These are phyloP conservation scores for Nixonia krombeini DNA, from an alignment of 1,140 invertebrate genomes.

Conservation along the genomic window DNA sequence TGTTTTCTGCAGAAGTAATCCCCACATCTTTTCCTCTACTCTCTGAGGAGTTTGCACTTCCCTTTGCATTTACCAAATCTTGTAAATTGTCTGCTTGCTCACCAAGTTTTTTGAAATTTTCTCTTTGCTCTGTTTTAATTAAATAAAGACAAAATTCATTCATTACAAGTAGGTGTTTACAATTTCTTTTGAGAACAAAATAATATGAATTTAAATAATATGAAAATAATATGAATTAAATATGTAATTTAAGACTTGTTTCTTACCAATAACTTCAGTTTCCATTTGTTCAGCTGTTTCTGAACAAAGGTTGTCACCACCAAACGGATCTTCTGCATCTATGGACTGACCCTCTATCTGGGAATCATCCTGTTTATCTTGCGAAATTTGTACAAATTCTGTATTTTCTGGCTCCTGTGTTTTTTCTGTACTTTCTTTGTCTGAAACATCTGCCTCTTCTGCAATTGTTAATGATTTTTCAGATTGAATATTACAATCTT, in stretches of 20 bases:
- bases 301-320: slow-evolving; percentile 54
- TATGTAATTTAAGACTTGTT: no score
- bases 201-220: background rate
- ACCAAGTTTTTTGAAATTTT: slow-evolving; percentile 55
- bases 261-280: slow-evolving; percentile 43
- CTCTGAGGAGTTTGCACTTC: background rate
- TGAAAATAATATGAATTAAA: no score
- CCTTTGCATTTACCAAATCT: slow-evolving; percentile 51
- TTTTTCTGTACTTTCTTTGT: slow-evolving; percentile 42
- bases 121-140: slow-evolving; percentile 24
- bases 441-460: slow-evolving; percentile 35
- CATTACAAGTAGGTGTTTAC: slow-evolving; percentile 1
- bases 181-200: slow-evolving; percentile 8
- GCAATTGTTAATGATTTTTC: slow-evolving; percentile 20
- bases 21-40: background rate
- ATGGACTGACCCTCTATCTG: slow-evolving; percentile 62
- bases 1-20: background rate
- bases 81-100: slow-evolving; percentile 57
- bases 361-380: slow-evolving; percentile 66
- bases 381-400: slow-evolving; percentile 66
- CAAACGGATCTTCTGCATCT: slow-evolving; percentile 69
- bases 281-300: slow-evolving; percentile 57
- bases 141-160: slow-evolving; percentile 7
- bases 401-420: slow-evolving; percentile 57
- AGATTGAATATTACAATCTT: no score